Conservation (phyloP, 23 tunicate species). For the Aplidium turbinatum region DNA sequence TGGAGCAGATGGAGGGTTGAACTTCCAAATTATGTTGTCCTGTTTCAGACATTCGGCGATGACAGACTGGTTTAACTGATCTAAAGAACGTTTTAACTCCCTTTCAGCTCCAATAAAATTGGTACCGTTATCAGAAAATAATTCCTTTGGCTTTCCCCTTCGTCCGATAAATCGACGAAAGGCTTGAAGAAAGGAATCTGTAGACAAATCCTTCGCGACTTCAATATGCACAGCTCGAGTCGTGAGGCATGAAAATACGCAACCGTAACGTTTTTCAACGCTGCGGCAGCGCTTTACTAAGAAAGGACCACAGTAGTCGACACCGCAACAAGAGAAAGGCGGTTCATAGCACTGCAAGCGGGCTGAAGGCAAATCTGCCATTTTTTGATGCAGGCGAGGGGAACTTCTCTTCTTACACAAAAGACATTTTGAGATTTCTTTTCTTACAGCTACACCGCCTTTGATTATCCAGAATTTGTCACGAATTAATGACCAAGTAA, state of each 20-base stretch:
- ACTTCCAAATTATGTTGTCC: neutral
- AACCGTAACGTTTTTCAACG: conserved; percentile 16
- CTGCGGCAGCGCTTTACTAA: neutral
- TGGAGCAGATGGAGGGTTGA: conserved; percentile 17
- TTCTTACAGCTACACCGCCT: too few relatives aligned
- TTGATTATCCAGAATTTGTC: too few relatives aligned
- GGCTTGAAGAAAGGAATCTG: conserved; percentile 32
- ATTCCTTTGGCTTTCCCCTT: conserved; percentile 2
- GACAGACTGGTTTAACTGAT: neutral
- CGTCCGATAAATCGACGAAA: conserved; percentile 19
- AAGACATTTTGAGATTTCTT: too few relatives aligned
- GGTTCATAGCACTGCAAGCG: neutral
- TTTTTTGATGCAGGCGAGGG: too few relatives aligned
- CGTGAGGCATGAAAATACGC: conserved; percentile 35
- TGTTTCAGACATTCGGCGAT: conserved; percentile 14
- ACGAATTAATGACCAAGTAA: too few relatives aligned
- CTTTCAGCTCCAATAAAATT: conserved; percentile 24
- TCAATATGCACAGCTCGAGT: conserved; percentile 40
- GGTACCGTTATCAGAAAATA: conserved; percentile 21
- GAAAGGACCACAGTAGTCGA: conserved; percentile 17
- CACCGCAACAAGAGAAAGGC: conserved; percentile 2
- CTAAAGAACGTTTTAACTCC: conserved; percentile 1
- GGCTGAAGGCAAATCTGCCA: conserved; percentile 24
- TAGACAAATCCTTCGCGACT: conserved; percentile 28
- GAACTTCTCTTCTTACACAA: too few relatives aligned